Evolutionary conservation across 2,797 vertebrate genomes (phyloP), one percentile per base, ranked within the genome.

Genomic region (Myotis myotis): DNA sequence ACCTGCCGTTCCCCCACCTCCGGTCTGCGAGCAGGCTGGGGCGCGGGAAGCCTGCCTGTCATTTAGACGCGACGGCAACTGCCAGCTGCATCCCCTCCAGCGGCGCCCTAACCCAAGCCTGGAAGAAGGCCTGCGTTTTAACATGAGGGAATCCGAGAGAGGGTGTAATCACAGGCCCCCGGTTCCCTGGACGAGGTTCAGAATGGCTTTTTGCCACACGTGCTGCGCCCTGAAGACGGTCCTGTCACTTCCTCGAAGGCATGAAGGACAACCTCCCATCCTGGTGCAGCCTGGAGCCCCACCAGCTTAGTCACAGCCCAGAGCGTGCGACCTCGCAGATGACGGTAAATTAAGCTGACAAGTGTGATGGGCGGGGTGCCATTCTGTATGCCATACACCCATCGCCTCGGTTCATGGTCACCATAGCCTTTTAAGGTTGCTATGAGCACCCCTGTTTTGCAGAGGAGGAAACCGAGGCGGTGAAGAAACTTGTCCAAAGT

Each of bases 1-100:
- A 41, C 57, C 72, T 55, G 89, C 81, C 8, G 1, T 7, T 5
- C 0, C 38, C 38, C 38, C 30, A 3, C 9, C 71, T 20, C 16
- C 8, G 2, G 5, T 0, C 36, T n/a, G 53, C 22, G 3, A 13
- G 19, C 9, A 0, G 49, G 22, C 2, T 51, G 0, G 62, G 0
- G 22, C 0, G 1, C 0, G 0, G 20, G 75, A 55, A 15, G 91
- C 49, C 23, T 49, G 25, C 49, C 0, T 0, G 5, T 41, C n/a
- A 5, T 3, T 55, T 1, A 41, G 75, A 82, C 0, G 0, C 2
- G 9, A 62, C 2, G 0, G 51, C 2, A 6, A 13, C 80, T 4
- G 20, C 4, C 15, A 8, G 60, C 57, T 0, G 0, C 23, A 6
- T 36, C 9, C 25, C 81, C 51, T 5, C 28, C 57, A 0, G 10